Conservation (phyloP, 2,888 invertebrate species). For the Aphodius sticticus region DNA sequence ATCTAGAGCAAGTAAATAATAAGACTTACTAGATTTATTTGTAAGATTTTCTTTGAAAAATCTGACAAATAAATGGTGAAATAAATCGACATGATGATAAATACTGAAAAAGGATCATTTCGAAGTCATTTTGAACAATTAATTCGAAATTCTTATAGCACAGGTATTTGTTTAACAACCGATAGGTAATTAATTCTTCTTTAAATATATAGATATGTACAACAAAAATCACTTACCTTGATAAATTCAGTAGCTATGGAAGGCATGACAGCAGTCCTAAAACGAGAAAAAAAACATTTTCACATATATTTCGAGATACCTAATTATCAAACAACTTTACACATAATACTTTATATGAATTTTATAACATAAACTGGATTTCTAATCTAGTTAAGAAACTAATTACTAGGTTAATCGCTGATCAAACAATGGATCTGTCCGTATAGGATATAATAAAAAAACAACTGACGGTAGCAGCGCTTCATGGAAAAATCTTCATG, state of each 20-base stretch:
- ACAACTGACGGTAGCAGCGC: not conserved
- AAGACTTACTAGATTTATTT: too few species aligned
- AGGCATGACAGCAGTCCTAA: slow-evolving; percentile 48
- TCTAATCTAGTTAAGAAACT: not conserved
- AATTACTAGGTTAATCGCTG: not conserved
- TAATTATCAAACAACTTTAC: not conserved
- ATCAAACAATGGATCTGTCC: not conserved
- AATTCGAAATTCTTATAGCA: too few species aligned
- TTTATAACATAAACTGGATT: not conserved
- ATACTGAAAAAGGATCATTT: too few species aligned
- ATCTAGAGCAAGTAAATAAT: too few species aligned
- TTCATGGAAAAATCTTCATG: slow-evolving; percentile 7
- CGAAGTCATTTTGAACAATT: too few species aligned
- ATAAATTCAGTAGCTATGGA: slow-evolving; percentile 42
- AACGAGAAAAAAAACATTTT: slow-evolving; percentile 39
- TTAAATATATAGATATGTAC: too few species aligned
- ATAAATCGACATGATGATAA: too few species aligned
- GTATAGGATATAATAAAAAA: not conserved
- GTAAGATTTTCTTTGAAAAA: too few species aligned
- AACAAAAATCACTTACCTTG: slow-evolving; percentile 48
- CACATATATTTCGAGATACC: not conserved
- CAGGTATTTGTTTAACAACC: too few species aligned
- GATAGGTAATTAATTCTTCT: too few species aligned
- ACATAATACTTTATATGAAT: not conserved
- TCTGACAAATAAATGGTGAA: too few species aligned